Percentiles rank a stretch among this genome's conserved stretches.
phyloP scores from a whole-genome alignment of 2,797 vertebrate species.

The Epinephelus awoara region DNA sequence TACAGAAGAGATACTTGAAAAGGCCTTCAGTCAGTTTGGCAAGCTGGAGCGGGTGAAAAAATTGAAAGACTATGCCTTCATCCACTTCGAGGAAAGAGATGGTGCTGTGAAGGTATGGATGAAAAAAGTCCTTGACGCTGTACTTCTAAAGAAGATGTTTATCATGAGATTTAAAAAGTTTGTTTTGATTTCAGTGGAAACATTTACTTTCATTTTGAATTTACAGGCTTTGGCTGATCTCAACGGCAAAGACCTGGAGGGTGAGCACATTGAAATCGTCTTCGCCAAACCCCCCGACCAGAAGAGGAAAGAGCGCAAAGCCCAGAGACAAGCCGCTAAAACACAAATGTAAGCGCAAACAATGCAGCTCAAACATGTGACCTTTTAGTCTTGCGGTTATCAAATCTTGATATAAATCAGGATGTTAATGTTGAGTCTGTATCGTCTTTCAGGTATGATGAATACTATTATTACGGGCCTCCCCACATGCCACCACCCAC shows the following conservation, averaged over 20 bases:
- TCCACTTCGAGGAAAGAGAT: slow-evolving; percentile 98
- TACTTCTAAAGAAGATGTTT: not conserved
- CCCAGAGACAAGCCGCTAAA: slow-evolving; percentile 98
- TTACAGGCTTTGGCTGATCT: slow-evolving; percentile 96
- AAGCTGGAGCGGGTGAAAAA: slow-evolving; percentile 99
- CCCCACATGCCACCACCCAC: slow-evolving; percentile 97
- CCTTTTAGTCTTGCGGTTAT: not conserved
- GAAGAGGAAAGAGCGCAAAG: slow-evolving; percentile 99
- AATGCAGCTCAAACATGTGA: not conserved
- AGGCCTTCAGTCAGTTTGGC: slow-evolving; percentile 96
- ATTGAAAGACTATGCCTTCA: slow-evolving; percentile 99
- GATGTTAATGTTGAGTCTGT: slow-evolving; percentile 21
- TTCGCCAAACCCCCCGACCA: slow-evolving; percentile 99
- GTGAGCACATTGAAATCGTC: slow-evolving; percentile 99
- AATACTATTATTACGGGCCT: slow-evolving; percentile 99
- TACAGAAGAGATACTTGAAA: slow-evolving; percentile 98
- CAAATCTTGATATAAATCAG: not conserved
- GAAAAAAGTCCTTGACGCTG: not conserved
- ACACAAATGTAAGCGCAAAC: slow-evolving; percentile 93
- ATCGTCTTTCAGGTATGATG: slow-evolving; percentile 92
- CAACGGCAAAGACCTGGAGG: slow-evolving; percentile 98
- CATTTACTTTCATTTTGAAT: slow-evolving; percentile 38
- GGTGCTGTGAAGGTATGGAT: slow-evolving; percentile 95
- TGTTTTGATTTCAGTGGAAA: not conserved
- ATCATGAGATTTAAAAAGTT: not conserved